Evolutionary conservation across 2,888 invertebrate genomes (phyloP).

Genomic region (Microplitis manilae): DNA sequence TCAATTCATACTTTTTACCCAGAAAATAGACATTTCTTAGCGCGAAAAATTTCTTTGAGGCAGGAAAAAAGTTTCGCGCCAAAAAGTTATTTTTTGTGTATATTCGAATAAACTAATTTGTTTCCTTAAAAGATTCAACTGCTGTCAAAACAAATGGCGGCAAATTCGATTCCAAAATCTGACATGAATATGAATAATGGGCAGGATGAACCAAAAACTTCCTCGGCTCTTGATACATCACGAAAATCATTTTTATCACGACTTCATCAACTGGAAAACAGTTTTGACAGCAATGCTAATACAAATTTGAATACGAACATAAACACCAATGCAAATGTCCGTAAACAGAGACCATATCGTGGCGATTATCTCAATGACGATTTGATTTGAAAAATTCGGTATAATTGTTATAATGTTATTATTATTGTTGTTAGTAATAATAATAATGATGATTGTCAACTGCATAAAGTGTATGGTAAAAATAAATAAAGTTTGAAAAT

Average conservation of each 20-base stretch:
- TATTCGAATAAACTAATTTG: neutral
- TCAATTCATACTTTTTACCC: no score
- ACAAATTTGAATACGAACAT: constrained; percentile 6
- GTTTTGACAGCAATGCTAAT: constrained; percentile 28
- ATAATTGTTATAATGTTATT: no score
- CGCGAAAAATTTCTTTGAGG: no score
- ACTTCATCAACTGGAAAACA: neutral
- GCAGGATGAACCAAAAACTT: neutral
- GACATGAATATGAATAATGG: neutral
- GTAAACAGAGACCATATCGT: neutral
- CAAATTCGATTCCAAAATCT: neutral
- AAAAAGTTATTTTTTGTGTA: no score
- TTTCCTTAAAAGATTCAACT: neutral
- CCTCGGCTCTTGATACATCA: neutral
- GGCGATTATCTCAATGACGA: neutral
- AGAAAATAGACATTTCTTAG: no score
- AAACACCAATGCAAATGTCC: neutral
- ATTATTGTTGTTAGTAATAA: no score
- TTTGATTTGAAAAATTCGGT: neutral
- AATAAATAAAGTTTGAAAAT: neutral
- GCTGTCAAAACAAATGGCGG: neutral
- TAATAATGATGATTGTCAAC: no score
- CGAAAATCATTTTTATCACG: neutral
- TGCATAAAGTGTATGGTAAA: no score
- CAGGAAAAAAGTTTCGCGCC: no score